phyloP scores from a whole-genome alignment of 2,888 invertebrate species.

The Caradrina kadenii region DNA sequence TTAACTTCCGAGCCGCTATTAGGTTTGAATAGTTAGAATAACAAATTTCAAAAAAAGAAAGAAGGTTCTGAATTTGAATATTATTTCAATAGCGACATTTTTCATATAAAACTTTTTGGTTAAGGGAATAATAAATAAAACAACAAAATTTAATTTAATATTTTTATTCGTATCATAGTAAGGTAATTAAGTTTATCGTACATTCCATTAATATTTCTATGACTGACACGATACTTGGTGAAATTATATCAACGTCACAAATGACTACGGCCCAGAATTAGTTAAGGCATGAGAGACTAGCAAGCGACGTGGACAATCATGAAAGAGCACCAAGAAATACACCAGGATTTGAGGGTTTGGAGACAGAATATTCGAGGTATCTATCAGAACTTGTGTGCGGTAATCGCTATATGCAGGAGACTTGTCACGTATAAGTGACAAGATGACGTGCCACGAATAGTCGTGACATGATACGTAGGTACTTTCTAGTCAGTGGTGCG shows the following conservation, averaged over 20 bases:
- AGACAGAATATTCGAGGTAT: conserved; percentile 5
- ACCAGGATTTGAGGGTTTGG: neutral
- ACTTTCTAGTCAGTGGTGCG: conserved; percentile 14
- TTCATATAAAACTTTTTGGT: neutral
- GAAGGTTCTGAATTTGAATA: no score
- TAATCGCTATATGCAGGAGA: neutral
- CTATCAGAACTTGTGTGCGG: neutral
- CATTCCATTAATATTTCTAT: conserved; percentile 78
- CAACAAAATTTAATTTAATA: conserved; percentile 71
- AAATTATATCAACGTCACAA: conserved; percentile 70
- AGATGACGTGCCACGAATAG: conserved; percentile 23
- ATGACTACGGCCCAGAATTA: conserved; percentile 70
- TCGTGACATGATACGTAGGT: conserved; percentile 27
- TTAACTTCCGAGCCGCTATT: no score
- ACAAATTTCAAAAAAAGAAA: no score
- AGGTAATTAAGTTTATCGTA: conserved; percentile 79
- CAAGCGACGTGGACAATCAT: conserved; percentile 69
- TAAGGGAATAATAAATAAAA: conserved; percentile 43
- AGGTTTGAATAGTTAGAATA: no score
- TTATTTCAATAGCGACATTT: no score
- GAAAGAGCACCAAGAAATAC: conserved; percentile 54
- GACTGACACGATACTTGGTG: conserved; percentile 76
- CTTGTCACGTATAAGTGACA: conserved; percentile 26
- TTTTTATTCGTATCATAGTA: conserved; percentile 80
- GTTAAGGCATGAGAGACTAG: conserved; percentile 74